These are phyloP conservation scores for Nephotettix cincticeps DNA, from an alignment of 1,140 invertebrate species.

Conservation along the genomic window DNA sequence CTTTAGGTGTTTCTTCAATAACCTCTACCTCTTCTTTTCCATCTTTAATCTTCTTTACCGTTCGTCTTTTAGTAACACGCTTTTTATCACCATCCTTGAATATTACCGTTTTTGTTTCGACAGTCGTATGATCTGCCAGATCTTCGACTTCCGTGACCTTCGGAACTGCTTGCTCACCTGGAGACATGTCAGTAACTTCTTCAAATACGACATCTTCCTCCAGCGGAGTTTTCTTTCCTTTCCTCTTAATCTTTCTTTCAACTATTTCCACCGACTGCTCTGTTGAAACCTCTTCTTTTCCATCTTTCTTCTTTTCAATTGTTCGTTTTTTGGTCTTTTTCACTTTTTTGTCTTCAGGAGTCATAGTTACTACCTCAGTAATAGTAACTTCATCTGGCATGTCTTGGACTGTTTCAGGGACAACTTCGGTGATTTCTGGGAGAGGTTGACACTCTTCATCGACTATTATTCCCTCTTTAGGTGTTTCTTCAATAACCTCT, in stretches of 20 bases:
- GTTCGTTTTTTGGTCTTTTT: conserved; percentile 42
- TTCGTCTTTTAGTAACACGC: conserved; percentile 43
- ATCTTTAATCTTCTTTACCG: conserved; percentile 32
- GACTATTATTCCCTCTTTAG: conserved; percentile 24
- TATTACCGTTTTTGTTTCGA: conserved; percentile 35
- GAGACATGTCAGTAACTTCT: conserved; percentile 38
- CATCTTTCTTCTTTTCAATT: conserved; percentile 40
- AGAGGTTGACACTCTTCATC: conserved; percentile 19
- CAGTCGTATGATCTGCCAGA: conserved; percentile 32
- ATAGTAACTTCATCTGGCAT: conserved; percentile 20
- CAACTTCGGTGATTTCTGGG: conserved; percentile 17
- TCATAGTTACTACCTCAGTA: conserved; percentile 38
- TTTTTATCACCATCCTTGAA: conserved; percentile 26
- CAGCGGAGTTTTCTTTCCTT: conserved; percentile 33
- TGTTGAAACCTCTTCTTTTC: conserved; percentile 37
- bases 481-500: conserved; percentile 41
- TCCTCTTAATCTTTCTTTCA: conserved; percentile 45
- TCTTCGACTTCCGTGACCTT: background rate
- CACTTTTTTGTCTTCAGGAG: conserved; percentile 31
- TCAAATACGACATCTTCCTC: conserved; percentile 13
- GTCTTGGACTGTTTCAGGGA: conserved; percentile 18
- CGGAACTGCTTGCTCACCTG: conserved; percentile 39
- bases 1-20: conserved; percentile 30
- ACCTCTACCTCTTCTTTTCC: conserved; percentile 41
- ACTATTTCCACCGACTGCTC: conserved; percentile 44